Evolutionary conservation across 1,140 invertebrate species (phyloP), one percentile per base, ranked within the genome.

Genomic region (Zophobas morio): DNA sequence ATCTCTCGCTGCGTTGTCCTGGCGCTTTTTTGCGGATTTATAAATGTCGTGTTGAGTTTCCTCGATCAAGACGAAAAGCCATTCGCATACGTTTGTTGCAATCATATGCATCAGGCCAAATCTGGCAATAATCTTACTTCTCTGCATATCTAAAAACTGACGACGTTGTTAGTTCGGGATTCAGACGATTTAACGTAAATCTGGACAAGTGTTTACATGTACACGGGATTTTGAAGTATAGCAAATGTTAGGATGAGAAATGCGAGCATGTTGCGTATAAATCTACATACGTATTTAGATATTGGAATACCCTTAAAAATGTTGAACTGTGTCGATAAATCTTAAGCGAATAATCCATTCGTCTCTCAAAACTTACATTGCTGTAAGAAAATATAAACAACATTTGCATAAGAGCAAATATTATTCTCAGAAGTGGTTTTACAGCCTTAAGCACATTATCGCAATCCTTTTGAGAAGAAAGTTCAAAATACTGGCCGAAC

Each of bases 71-170:
- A 95, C 93, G 83, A 94, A 92, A 0, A 95, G 83, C 94, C 94
- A 95, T 81, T 95, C 93, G 85, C 93, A 95, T 4, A 95, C 85
- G 86, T 96, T 95, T 1, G 93, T 94, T 1, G 93, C 94, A 60
- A 95, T 92, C 92, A 95, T 92, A 83, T 96, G 94, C 93, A 95
- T 95, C 70, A 95, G 87, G 46, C 94, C 93, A 81, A 95, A 93
- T 83, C 94, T 89, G 39, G 93, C 92, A 35, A 94, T 87, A 20
- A 92, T 88, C 76, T 90, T 90, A 82, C 92, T 89, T 57, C 88
- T 88, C 77, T 90, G 89, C 77, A 93, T 90, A 84, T 93, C 90
- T 66, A 66, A 46, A 66, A 66, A 66, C 60, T 66, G 35, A 66
- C 4, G 51, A 35, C n/a, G 8, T 72, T 47, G 66, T 49, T 70